phyloP scores from a whole-genome alignment of 2,888 invertebrate genomes.

The Rhagonycha lutea region DNA sequence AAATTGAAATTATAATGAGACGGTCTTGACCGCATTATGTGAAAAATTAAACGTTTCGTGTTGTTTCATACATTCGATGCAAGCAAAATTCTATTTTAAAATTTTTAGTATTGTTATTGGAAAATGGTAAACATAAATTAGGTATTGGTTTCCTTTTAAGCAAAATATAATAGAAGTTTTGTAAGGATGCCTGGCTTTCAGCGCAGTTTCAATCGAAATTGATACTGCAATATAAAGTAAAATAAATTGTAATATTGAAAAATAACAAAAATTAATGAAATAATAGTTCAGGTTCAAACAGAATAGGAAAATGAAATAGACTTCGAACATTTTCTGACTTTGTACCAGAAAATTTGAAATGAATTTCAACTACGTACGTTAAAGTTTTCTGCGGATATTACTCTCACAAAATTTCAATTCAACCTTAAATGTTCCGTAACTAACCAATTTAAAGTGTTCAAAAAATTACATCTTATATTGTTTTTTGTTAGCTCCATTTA shows the following conservation, averaged over 20 bases:
- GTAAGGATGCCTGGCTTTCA: background rate
- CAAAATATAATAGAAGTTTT: background rate
- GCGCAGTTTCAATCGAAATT: background rate
- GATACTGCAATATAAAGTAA: background rate
- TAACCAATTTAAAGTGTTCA: background rate
- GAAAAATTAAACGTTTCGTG: background rate
- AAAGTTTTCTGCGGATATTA: background rate
- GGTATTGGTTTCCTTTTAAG: background rate
- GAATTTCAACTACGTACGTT: background rate
- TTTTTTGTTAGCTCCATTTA: no score
- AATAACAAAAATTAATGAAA: background rate
- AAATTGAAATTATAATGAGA: background rate
- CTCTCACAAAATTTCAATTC: background rate
- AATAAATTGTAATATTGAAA: background rate
- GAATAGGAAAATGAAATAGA: background rate
- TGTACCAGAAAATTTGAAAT: background rate
- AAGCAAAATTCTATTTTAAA: background rate
- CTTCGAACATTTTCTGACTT: background rate
- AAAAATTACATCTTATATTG: background rate
- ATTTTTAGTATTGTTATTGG: background rate
- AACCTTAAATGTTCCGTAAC: background rate
- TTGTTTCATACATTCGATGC: background rate
- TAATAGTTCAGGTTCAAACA: background rate
- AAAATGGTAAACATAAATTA: background rate
- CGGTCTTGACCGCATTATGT: background rate